phyloP scores from a whole-genome alignment of 2,113 vertebrate species.

The Steatornis caripensis region DNA sequence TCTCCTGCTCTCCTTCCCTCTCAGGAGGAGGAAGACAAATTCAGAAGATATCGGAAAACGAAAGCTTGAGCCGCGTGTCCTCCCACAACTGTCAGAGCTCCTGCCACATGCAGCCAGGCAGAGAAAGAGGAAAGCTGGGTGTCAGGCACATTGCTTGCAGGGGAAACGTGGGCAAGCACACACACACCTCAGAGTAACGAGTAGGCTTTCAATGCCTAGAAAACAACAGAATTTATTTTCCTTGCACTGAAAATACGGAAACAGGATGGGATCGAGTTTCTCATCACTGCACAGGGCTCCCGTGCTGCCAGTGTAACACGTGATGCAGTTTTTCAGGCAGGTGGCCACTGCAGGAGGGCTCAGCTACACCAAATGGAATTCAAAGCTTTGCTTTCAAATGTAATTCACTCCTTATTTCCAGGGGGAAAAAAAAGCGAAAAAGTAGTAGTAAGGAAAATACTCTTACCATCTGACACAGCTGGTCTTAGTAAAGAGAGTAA shows the following conservation, averaged over 20 bases:
- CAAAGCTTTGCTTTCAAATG: slow-evolving; percentile 48
- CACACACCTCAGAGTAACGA: background rate
- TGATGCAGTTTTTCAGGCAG: slow-evolving; percentile 27
- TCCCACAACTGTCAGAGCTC: background rate
- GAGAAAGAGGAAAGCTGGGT: background rate
- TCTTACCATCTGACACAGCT: slow-evolving; percentile 17
- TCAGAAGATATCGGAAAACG: background rate
- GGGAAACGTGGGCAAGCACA: background rate
- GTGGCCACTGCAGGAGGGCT: slow-evolving; percentile 36
- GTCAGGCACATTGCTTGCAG: background rate
- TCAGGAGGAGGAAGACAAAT: background rate
- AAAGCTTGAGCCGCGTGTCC: background rate
- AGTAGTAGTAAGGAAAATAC: slow-evolving; percentile 14
- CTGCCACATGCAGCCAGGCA: background rate
- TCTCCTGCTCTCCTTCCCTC: background rate
- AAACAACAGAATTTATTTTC: slow-evolving; percentile 1
- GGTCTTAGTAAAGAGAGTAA: slow-evolving; percentile 13
- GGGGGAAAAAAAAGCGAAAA: background rate
- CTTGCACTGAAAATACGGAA: background rate
- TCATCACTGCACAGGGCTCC: background rate
- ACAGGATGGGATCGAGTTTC: slow-evolving; percentile 12
- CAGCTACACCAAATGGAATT: slow-evolving; percentile 26
- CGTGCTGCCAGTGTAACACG: background rate
- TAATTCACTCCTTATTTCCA: slow-evolving; percentile 37
- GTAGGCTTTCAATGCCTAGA: background rate